Evolutionary conservation across 2,113 vertebrate genomes (phyloP).

Genomic region (Craseonycteris thonglongyai): DNA sequence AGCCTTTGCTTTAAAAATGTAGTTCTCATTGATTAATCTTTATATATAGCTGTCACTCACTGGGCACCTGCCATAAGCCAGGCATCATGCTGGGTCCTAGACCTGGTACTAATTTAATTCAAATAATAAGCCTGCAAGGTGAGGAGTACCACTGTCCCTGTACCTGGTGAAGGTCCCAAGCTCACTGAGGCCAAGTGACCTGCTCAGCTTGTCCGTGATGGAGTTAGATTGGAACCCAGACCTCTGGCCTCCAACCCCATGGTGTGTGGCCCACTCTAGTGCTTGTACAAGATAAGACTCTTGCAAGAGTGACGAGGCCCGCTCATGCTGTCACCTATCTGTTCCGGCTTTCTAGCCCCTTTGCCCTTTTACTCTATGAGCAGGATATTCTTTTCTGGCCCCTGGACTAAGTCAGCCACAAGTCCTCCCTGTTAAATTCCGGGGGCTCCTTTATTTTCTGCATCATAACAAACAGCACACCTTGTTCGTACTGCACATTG

Average conservation of each 20-base stretch:
- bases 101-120: background rate
- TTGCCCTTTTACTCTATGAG: background rate
- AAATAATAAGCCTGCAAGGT: background rate
- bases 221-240: background rate
- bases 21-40: background rate
- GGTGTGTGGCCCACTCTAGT: background rate
- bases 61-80: background rate
- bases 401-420: background rate
- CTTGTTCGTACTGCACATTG: background rate
- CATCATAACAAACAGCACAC: background rate
- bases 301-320: background rate
- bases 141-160: background rate
- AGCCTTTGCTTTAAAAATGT: background rate
- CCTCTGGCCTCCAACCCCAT: background rate
- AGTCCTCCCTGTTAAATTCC: background rate
- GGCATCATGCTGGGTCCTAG: background rate
- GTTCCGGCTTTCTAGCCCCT: background rate
- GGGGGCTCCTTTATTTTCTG: background rate
- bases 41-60: background rate
- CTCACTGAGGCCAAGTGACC: background rate
- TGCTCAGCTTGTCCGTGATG: background rate
- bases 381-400: background rate
- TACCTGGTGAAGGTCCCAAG: background rate
- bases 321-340: background rate
- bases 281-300: background rate